These are phyloP conservation scores for Antitype chi DNA, from an alignment of 2,888 invertebrate species.

Conservation along the genomic window DNA sequence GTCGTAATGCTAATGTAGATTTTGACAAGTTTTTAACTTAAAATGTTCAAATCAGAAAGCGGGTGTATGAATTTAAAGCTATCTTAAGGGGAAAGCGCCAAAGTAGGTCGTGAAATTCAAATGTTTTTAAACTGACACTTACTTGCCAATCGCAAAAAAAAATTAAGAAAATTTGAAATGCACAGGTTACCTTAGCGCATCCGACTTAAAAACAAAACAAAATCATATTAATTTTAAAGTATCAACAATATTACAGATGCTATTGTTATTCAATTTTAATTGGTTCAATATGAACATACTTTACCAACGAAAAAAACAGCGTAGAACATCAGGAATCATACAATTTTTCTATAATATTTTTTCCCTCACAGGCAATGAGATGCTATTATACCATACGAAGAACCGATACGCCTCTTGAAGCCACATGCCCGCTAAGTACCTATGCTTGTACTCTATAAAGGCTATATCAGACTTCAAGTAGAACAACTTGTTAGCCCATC, in stretches of 20 bases:
- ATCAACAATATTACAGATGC: neutral
- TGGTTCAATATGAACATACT: neutral
- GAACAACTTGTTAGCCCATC: slow-evolving; percentile 56
- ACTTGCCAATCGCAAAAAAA: no score
- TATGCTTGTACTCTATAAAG: slow-evolving; percentile 29
- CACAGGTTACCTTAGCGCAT: no score
- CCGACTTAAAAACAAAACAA: neutral
- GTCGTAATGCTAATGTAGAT: neutral
- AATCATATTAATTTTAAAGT: neutral
- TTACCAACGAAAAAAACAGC: neutral
- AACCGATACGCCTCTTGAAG: slow-evolving; percentile 26
- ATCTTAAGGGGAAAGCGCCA: no score
- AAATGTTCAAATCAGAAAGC: neutral
- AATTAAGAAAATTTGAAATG: no score
- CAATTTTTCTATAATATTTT: neutral
- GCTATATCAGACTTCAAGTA: slow-evolving; percentile 42
- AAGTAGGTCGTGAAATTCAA: no score
- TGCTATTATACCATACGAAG: neutral
- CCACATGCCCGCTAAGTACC: slow-evolving; percentile 31
- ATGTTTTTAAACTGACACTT: no score
- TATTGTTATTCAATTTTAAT: neutral
- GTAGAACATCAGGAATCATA: neutral
- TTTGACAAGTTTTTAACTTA: neutral
- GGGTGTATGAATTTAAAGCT: neutral
- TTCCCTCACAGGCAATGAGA: neutral